Conservation (phyloP, 2,888 invertebrate species). For the Aphidoletes aphidimyza region DNA sequence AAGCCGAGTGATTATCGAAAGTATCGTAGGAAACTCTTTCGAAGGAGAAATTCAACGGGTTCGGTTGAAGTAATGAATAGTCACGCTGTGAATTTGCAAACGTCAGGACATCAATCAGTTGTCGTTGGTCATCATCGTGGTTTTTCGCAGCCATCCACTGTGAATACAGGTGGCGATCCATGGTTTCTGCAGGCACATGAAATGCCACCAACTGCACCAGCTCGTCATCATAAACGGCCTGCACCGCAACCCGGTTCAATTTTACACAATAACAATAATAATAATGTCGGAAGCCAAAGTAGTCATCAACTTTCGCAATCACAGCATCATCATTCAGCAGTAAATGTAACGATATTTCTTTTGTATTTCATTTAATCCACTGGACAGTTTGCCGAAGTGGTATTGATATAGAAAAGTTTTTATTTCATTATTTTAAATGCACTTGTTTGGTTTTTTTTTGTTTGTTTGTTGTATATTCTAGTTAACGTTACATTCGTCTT, state of each 20-base stretch:
- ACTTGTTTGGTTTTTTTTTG: too few relatives aligned
- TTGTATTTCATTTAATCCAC: too few relatives aligned
- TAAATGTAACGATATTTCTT: not conserved
- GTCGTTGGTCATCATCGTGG: slow-evolving; percentile 67
- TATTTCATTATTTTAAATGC: too few relatives aligned
- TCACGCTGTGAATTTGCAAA: slow-evolving; percentile 64
- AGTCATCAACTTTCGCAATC: slow-evolving; percentile 59
- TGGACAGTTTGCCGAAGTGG: too few relatives aligned
- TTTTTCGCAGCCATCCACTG: slow-evolving; percentile 66
- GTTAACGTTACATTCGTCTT: slow-evolving; percentile 66
- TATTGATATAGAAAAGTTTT: too few relatives aligned
- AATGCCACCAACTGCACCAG: slow-evolving; percentile 67
- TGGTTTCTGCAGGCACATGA: slow-evolving; percentile 67
- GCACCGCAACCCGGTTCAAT: slow-evolving; percentile 64
- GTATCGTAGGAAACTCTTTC: slow-evolving; percentile 20
- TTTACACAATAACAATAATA: slow-evolving; percentile 57
- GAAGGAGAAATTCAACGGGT: slow-evolving; percentile 55
- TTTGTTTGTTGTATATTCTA: slow-evolving; percentile 57
- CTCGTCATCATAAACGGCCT: slow-evolving; percentile 67
- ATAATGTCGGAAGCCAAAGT: slow-evolving; percentile 60
- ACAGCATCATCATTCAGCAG: slow-evolving; percentile 54
- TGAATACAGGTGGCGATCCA: slow-evolving; percentile 65
- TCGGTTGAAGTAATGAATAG: slow-evolving; percentile 65
- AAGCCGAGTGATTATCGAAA: slow-evolving; percentile 32
- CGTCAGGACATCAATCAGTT: slow-evolving; percentile 65